These are phyloP conservation scores for Elanoides forficatus DNA, from an alignment of 2,113 vertebrate species.

Conservation along the genomic window DNA sequence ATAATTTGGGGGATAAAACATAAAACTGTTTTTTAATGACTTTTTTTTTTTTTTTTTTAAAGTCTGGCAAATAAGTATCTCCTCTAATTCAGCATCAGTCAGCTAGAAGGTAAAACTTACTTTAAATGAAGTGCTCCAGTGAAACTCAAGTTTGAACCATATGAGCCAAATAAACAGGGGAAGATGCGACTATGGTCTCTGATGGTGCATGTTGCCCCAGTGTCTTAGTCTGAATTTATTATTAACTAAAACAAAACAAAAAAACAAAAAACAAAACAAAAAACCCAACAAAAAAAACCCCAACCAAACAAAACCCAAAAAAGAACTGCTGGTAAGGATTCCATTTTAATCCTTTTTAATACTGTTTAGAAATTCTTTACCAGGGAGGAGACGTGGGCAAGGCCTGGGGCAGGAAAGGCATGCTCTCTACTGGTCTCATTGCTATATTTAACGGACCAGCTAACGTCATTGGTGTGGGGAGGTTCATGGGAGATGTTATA, in stretches of 20 bases:
- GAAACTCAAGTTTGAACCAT: slow-evolving; percentile 73
- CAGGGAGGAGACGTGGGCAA: slow-evolving; percentile 95
- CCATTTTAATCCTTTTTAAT: slow-evolving; percentile 75
- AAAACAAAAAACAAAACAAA: slow-evolving; percentile 26
- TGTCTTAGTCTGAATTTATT: slow-evolving; percentile 68
- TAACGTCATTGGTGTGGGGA: slow-evolving; percentile 89
- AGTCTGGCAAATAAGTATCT: slow-evolving; percentile 69
- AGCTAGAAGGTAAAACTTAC: slow-evolving; percentile 70
- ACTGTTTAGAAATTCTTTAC: slow-evolving; percentile 81
- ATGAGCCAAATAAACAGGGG: slow-evolving; percentile 70
- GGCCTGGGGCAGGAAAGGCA: slow-evolving; percentile 97
- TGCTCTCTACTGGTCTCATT: slow-evolving; percentile 95
- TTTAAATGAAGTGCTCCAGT: slow-evolving; percentile 73
- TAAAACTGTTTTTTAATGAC: slow-evolving; percentile 60
- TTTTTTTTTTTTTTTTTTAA: background rate
- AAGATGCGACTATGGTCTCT: slow-evolving; percentile 68
- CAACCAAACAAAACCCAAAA: slow-evolving; percentile 69
- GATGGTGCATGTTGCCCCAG: slow-evolving; percentile 68
- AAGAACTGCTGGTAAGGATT: slow-evolving; percentile 80
- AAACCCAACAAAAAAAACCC: background rate
- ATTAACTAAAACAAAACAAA: slow-evolving; percentile 45
- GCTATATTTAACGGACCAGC: slow-evolving; percentile 94
- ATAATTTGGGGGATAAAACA: slow-evolving; percentile 64
- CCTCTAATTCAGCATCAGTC: slow-evolving; percentile 69
- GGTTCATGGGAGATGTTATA: slow-evolving; percentile 91